Evolutionary conservation across 2,113 vertebrate species (phyloP), one percentile per base, ranked within the genome.

Genomic region (Sisor rabdophorus): DNA sequence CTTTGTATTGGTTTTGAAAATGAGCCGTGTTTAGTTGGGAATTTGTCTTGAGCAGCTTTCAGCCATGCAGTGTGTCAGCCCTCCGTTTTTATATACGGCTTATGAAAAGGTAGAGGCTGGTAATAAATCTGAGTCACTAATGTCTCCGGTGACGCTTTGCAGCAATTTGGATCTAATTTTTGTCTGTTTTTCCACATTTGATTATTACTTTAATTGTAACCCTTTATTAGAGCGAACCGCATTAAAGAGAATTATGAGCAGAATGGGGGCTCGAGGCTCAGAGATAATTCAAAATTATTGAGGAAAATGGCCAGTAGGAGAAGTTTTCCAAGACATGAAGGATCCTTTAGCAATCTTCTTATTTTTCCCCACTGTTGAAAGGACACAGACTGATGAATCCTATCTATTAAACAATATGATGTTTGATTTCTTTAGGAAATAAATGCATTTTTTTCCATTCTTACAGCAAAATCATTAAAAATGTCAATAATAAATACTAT

Each of bases 271-370:
- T 82, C 64, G 83, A 88, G 87, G 84, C 85, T 80, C 77, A 55
- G 81, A 90, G 85, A 91, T 92, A 90, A 91, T 91, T 91, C 90
- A 91, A 89, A 87, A 89, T 92, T 91, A 91, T 91, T 92, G 88
- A 83, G 81, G 84, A 89, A 91, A 88, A 92, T 86, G 89, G 90
- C 90, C 90, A 91, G 89, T 91, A 89, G 90, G 89, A 91, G 90
- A 86, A 84, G 87, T 90, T 89, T 79, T 58, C 28, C 17, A 24
- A 85, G 83, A 79, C 77, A 26, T 61, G 80, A 86, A 61, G n/a
- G 10, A 36, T 69, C 10, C 47, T 28, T 67, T 7, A 9, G 32
- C 13, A 8, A 11, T 60, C 2, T 22, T 26, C 36, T 30, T 20
- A 3, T 22, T 52, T 13, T 19, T 28, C 7, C 9, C 3, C 8